These are phyloP conservation scores for Oreortyx pictus DNA, from an alignment of 2,797 vertebrate species.

Conservation along the genomic window DNA sequence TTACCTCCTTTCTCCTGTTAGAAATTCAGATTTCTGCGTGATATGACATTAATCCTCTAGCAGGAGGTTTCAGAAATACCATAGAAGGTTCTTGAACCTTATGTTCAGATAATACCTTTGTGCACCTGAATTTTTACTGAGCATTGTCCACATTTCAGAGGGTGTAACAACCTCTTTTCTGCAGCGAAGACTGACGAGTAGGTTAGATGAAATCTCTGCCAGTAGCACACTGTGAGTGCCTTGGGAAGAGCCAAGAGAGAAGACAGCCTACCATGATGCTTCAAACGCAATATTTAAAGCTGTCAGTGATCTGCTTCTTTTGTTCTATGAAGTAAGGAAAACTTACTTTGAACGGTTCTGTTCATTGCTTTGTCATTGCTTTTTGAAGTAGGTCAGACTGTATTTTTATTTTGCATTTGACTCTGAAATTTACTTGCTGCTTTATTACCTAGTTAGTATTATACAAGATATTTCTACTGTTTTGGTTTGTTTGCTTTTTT, in stretches of 20 bases:
- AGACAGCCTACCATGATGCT: background rate
- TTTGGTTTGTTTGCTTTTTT: background rate
- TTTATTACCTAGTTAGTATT: background rate
- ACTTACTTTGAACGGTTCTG: background rate
- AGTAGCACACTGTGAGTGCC: background rate
- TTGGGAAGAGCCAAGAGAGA: background rate
- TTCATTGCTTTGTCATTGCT: background rate
- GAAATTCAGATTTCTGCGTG: background rate
- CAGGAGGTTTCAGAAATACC: background rate
- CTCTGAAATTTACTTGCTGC: background rate
- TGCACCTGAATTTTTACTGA: background rate
- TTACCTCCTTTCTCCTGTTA: background rate
- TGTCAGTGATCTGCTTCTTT: background rate
- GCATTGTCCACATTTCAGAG: background rate
- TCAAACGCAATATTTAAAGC: background rate
- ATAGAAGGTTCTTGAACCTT: background rate
- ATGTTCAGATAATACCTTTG: background rate
- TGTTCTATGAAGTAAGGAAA: background rate
- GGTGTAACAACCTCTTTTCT: background rate
- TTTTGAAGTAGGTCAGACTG: background rate
- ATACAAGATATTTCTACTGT: background rate
- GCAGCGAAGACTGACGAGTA: background rate
- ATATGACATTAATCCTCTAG: background rate
- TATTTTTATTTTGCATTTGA: background rate
- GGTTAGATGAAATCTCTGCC: background rate